Conservation (phyloP, 2,113 vertebrate genomes). For the Haplotaxodon microlepis region DNA sequence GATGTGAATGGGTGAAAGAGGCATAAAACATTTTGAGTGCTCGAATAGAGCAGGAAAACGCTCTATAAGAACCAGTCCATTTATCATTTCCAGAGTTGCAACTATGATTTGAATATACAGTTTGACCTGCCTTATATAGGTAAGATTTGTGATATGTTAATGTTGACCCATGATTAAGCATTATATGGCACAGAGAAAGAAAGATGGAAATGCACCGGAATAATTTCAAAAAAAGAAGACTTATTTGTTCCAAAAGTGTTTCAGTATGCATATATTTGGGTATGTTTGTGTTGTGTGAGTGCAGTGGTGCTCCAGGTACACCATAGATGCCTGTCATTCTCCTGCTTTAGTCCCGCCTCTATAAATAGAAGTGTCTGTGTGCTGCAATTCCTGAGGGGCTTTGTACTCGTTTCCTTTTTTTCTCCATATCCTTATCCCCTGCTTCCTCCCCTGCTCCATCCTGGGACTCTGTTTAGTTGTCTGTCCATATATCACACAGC, state of each 20-base stretch:
- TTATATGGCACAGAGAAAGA: not conserved
- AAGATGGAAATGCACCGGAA: not conserved
- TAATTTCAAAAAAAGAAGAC: not conserved
- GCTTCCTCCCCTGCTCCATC: not conserved
- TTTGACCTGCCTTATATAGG: not conserved
- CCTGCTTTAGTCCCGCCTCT: slow-evolving; percentile 47
- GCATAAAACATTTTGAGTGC: not conserved
- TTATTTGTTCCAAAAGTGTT: slow-evolving; percentile 1
- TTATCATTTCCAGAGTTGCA: not conserved
- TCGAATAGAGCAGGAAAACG: not conserved
- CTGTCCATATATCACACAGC: slow-evolving; percentile 28
- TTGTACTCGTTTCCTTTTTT: slow-evolving; percentile 16
- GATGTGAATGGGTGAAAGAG: not conserved
- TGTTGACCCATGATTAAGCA: not conserved
- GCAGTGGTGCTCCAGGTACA: slow-evolving; percentile 28
- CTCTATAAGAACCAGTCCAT: not conserved
- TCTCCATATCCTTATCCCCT: not conserved
- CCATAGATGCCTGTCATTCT: slow-evolving; percentile 54
- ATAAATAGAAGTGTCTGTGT: slow-evolving; percentile 61
- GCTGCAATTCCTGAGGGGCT: slow-evolving; percentile 44
- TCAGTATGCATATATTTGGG: slow-evolving; percentile 4
- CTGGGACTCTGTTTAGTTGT: not conserved
- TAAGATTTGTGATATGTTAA: not conserved
- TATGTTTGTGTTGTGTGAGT: slow-evolving; percentile 25
- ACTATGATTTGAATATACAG: not conserved